Evolutionary conservation across 2,797 vertebrate species (phyloP).

Genomic region (Oryzias dopingdopingensis): DNA sequence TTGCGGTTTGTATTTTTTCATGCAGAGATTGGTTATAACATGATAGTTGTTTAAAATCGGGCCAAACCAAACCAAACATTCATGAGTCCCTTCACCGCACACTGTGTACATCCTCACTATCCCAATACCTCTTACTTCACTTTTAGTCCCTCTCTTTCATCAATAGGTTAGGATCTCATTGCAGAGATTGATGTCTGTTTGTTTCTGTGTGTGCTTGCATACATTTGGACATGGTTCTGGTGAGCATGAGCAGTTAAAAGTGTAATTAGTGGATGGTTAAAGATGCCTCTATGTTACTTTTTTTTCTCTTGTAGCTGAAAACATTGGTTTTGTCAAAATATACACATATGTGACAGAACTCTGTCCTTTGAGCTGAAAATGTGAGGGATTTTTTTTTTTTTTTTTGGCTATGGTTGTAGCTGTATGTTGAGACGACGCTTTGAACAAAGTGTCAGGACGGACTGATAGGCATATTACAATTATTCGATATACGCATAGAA

Average conservation of each 20-base stretch:
- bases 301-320: slow-evolving; percentile 56
- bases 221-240: too few species aligned
- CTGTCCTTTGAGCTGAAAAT: too few species aligned
- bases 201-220: slow-evolving; percentile 33
- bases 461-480: too few species aligned
- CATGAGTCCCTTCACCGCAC: slow-evolving; percentile 44
- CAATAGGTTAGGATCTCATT: slow-evolving; percentile 55
- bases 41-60: too few species aligned
- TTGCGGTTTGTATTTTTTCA: too few species aligned
- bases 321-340: slow-evolving; percentile 46
- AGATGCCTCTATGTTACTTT: slow-evolving; percentile 61
- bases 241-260: slow-evolving; percentile 67
- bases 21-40: too few species aligned
- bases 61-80: slow-evolving; percentile 14
- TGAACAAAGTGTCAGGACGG: too few species aligned
- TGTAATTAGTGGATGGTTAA: slow-evolving; percentile 75
- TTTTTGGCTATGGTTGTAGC: too few species aligned
- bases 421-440: too few species aligned
- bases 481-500: too few species aligned
- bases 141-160: slow-evolving; percentile 26
- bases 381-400: too few species aligned
- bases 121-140: slow-evolving; percentile 10
- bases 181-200: slow-evolving; percentile 29
- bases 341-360: neutral
- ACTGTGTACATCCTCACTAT: slow-evolving; percentile 12